Evolutionary conservation across 2,888 invertebrate genomes (phyloP), one percentile per base, ranked within the genome.

Genomic region (Eupithecia vulgata): DNA sequence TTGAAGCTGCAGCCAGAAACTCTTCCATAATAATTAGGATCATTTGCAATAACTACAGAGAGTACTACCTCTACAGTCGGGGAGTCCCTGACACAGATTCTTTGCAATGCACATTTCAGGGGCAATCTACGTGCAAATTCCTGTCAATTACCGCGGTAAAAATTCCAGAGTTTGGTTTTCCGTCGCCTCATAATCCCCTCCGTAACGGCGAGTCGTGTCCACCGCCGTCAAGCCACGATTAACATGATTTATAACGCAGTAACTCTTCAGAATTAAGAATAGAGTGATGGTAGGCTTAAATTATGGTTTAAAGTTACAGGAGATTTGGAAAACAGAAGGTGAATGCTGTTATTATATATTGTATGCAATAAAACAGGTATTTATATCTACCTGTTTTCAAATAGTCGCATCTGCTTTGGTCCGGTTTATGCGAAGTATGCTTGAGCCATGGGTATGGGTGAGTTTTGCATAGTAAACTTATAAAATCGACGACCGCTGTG

Each of bases 231-330:
- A 78, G 71, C 75, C 76, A 77, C 83, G 84, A 85, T 85, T 85
- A 84, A 81, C 83, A 81, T 84, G 85, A 85, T 85, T 84, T 85
- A 85, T 83, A 79, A 77, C 82, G 83, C 81, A 80, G 84, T 80
- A 74, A 77, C 77, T 81, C 79, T 79, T 79, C 80, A 78, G 79
- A 80, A 80, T 79, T 78, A 79, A 80, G 78, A 75, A 76, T 70
- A 70, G 73, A 73, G 69, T 77, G 77, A 78, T 78, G 76, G 78
- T 74, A 76, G 75, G 75, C 79, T 77, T 77, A 78, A 80, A 80
- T 78, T 78, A 79, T 80, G 76, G 79, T 79, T 75, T 79, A 76
- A 77, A 77, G 76, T 80, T 80, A 77, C 74, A 69, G 71, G 68
- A 78, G 67, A 40, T 62, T 45, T 15, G 45, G n/a, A 45, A 34